Base-by-base conservation (phyloP, 2,797 vertebrate species). In the Gephyroberyx darwinii region DNA sequence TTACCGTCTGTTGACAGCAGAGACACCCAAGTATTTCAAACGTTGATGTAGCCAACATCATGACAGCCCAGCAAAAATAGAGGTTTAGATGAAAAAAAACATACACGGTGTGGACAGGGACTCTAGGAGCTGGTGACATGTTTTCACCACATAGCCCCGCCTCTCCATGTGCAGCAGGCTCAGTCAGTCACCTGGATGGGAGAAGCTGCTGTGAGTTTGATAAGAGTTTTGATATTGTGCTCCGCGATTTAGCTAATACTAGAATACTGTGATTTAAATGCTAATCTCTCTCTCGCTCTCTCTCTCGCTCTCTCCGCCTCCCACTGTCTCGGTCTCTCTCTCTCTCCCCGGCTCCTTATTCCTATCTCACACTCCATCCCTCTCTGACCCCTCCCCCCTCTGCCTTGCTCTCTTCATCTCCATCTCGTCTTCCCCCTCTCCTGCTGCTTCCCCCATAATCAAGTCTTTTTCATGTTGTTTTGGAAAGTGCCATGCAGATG, bases 401-500 rank as follows among this genome's bases (percentile, higher is more conserved):
- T 16, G 74, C 73, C 30, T 74, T 26, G 6, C 74, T 75, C 70
- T 75, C 74, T 78, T 77, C 78, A 64, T 57, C 8, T 22, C 37
- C 13, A 30, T 70, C 71, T 87, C 78, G 75, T 72, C 80, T 71
- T 74, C 43, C 73, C 71, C 8, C n/a, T 82, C 66, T 78, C 72
- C 70, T 80, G 81, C 76, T 51, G 63, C 81, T 88, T 77, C 50
- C 47, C 78, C 80, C 75, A 71, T 86, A 88, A 87, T 91, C 82
- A 85, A 87, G 82, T 87, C 80, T 86, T 83, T 83, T 87, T 92
- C 75, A 84, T 87, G 83, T 82, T 80, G 78, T 83, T 88, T 71
- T 74, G 66, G 69, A 75, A 82, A 87, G 76, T 80, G 71, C 65
- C 69, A 50, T 62, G 69, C 16, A 47, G 75, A 70, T 79, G 45